Evolutionary conservation across 2,113 vertebrate genomes (phyloP).

Genomic region (Castor canadensis): DNA sequence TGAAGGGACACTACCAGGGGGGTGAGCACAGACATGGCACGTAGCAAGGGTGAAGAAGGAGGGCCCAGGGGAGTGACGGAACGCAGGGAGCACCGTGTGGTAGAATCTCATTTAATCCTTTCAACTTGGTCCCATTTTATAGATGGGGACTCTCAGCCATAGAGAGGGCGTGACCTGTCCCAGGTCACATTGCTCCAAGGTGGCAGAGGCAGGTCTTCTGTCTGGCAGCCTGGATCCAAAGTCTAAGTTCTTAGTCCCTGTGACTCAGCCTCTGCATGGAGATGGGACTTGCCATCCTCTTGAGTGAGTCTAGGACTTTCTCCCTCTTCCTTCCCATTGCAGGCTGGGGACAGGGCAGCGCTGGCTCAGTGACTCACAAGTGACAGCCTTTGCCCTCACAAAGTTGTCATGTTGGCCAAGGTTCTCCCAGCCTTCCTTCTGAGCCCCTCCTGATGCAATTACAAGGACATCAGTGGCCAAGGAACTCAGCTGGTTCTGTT

Average conservation of each 20-base stretch:
- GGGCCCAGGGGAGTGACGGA: fast-evolving
- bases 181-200: neutral
- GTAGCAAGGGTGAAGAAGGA: neutral
- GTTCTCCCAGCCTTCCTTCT: fast-evolving
- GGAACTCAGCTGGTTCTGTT: fast-evolving
- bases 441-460: too few species aligned
- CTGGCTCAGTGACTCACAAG: neutral
- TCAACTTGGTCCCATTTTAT: fast-evolving
- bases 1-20: fast-evolving
- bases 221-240: too few species aligned
- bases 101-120: neutral
- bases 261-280: neutral
- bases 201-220: neutral
- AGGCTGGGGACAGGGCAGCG: neutral
- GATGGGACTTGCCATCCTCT: fast-evolving
- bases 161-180: neutral
- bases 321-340: neutral
- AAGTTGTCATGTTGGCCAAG: neutral
- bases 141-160: neutral
- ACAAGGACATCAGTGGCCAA: neutral
- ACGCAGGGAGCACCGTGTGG: fast-evolving
- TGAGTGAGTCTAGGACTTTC: neutral
- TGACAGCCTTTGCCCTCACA: fast-evolving
- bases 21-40: fast-evolving
- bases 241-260: neutral